These are phyloP conservation scores for Plumapathes pennacea DNA, from an alignment of 92 coral and sea anemone species.

Conservation along the genomic window DNA sequence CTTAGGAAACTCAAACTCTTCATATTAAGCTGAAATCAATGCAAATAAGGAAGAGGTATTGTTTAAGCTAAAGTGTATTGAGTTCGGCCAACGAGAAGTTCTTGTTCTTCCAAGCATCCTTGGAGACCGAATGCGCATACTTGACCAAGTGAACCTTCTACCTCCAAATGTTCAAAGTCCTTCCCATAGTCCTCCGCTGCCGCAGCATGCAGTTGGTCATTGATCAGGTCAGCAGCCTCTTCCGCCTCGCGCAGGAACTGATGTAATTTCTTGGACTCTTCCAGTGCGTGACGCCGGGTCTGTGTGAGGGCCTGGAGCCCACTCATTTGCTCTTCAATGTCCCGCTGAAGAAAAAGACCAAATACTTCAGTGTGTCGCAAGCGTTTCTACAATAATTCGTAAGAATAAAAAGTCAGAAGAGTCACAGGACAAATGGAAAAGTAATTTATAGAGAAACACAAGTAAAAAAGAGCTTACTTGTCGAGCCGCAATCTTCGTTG, in stretches of 20 bases:
- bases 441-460: neutral
- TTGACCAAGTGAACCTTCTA: slow-evolving; percentile 6
- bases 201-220: slow-evolving; percentile 83
- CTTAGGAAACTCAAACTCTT: no score
- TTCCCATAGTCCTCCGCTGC: slow-evolving; percentile 94
- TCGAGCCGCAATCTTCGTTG: slow-evolving; percentile 55
- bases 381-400: slow-evolving; percentile 3
- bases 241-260: slow-evolving; percentile 88
- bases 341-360: slow-evolving; percentile 51
- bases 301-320: slow-evolving; percentile 78
- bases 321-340: slow-evolving; percentile 84
- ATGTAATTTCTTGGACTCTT: slow-evolving; percentile 85
- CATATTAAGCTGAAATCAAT: no score
- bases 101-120: no score
- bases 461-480: slow-evolving; percentile 51
- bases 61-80: no score
- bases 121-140: no score
- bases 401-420: neutral
- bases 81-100: no score
- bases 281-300: slow-evolving; percentile 70
- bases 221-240: slow-evolving; percentile 91
- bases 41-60: no score
- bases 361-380: no score
- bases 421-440: neutral
- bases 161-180: slow-evolving; percentile 96